These are phyloP conservation scores for Asarcornis scutulata DNA, from an alignment of 2,113 vertebrate genomes.

Conservation along the genomic window DNA sequence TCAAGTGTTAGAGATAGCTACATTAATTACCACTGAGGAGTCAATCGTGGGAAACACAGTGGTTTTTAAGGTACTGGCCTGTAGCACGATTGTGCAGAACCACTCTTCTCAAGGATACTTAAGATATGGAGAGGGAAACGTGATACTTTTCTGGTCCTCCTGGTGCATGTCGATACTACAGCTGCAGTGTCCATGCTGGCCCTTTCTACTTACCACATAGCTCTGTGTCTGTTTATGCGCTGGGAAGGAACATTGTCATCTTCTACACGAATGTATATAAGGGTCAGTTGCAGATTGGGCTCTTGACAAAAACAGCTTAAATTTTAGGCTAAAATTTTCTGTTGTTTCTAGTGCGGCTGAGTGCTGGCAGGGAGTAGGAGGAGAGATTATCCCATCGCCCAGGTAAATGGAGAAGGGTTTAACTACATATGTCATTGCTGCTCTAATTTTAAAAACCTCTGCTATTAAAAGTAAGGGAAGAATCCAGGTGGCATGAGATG, in stretches of 20 bases:
- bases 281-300: not conserved
- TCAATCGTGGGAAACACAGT: not conserved
- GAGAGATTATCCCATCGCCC: not conserved
- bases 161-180: not conserved
- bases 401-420: not conserved
- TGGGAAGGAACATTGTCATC: not conserved
- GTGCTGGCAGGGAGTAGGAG: not conserved
- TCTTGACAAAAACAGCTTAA: not conserved
- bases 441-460: not conserved
- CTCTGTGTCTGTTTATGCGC: not conserved
- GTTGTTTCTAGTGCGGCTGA: not conserved
- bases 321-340: not conserved
- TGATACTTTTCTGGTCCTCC: not conserved
- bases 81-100: not conserved
- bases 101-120: not conserved
- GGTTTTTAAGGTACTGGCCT: not conserved
- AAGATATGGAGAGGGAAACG: not conserved
- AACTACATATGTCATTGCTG: not conserved
- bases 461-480: not conserved
- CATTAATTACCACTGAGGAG: not conserved
- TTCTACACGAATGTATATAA: not conserved
- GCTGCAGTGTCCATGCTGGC: not conserved
- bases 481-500: not conserved
- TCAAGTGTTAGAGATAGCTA: not conserved
- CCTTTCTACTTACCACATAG: not conserved